Base-by-base conservation (phyloP, 2,797 vertebrate genomes). In the Manis crassicaudata region DNA sequence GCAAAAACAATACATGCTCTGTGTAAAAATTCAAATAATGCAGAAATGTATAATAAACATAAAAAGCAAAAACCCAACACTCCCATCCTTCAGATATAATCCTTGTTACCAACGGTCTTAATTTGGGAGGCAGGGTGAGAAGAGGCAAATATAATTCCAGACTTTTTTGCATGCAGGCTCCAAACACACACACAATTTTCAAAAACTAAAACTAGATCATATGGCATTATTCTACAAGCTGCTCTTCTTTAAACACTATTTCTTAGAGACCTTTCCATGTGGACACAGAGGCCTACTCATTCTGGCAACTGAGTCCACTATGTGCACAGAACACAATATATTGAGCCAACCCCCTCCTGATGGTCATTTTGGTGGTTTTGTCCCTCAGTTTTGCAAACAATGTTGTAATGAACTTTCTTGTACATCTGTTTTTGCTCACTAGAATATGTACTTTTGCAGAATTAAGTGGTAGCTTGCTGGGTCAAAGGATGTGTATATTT, bases 21-120 rank as follows among this genome's bases (percentile, higher is more conserved):
- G 6, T 54, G 29, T 23, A 91, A 94, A 90, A 68, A 88, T 68
- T 76, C 63, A 94, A 95, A 91, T 58, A 58, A 54, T n/a, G 70
- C 35, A 32, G 76, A 77, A 83, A 75, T 37, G 35, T 76, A 2
- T 23, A 60, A 90, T 20, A 56, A 13, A 73, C 29, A 87, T 0
- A 84, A 40, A 85, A 87, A 83, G 18, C 73, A 82, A 82, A 87
- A 80, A 29, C 2, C 50, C n/a, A 87, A 65, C 21, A 65, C 76
- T 5, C 65, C 14, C 32, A 27, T 32, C 37, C 46, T 67, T 92
- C 52, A 90, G 79, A 43, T 72, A 90, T 18, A 58, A 95, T 68
- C 52, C 54, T 87, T 77, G 29, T 76, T 54, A 82, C 46, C 32
- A 52, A 70, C 2, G 72, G 60, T 86, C 43, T 82, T 83, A 68